Conservation (phyloP, 2,797 vertebrate species). For the Darevskia mixta region DNA sequence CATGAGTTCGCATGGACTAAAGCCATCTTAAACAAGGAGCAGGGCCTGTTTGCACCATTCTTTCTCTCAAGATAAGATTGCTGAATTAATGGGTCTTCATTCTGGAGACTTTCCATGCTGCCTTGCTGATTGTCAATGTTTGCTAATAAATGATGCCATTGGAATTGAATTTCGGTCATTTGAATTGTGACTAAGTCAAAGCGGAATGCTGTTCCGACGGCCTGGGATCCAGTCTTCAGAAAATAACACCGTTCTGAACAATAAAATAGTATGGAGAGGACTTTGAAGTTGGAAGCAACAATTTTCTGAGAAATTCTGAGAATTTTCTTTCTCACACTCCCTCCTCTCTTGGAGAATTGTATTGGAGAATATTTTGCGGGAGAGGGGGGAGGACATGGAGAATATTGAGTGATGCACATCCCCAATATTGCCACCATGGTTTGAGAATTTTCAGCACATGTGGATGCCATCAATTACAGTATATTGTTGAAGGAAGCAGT, state of each 20-base stretch:
- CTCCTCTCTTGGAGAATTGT: neutral
- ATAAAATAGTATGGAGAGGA: neutral
- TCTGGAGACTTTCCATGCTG: neutral
- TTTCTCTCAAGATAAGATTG: neutral
- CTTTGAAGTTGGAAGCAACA: neutral
- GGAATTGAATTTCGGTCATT: neutral
- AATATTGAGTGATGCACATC: neutral
- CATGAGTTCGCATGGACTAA: neutral
- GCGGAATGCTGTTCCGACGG: neutral
- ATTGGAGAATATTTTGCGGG: neutral
- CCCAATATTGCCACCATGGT: no score
- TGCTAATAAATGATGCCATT: neutral
- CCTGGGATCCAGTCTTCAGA: neutral
- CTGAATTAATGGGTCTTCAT: neutral
- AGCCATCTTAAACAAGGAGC: conserved; percentile 11
- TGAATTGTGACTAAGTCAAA: neutral
- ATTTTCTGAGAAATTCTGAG: neutral
- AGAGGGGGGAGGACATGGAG: neutral
- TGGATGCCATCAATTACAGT: no score
- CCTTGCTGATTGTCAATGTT: neutral
- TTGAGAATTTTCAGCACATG: no score
- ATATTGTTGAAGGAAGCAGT: neutral
- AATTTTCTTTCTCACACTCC: neutral
- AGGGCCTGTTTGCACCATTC: neutral
- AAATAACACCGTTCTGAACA: neutral